Base-by-base conservation (phyloP, 2,888 invertebrate genomes). In the Melinaea menophilus region DNA sequence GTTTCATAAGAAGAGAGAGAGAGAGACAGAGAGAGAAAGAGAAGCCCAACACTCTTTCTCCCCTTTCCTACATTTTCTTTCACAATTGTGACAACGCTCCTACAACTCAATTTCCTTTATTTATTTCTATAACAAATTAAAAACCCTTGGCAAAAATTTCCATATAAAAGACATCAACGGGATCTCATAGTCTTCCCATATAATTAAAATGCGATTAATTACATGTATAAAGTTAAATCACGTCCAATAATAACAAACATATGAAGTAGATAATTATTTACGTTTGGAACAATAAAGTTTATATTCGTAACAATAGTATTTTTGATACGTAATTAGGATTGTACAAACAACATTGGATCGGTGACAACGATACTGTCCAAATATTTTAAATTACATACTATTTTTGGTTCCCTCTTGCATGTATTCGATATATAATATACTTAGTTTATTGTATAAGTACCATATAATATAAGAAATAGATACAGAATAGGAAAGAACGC, bases 91-190 rank as follows among this genome's bases (percentile, higher is more conserved):
- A 5, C 41, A 41, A 5, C 41, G 2, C 22, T 22, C 22, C 22
- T 22, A 22, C 41, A 37, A 37, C 41, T 9, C 9, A 7, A 41
- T 41, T 41, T 2, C 7, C 41, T 2, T 41, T 41, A 3, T 37
- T 37, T 7, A 37, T 37, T 37, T 47, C 11, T 47, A 47, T 48
- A 48, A 48, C 5, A 2, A 13, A 13, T 7, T 31, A 5, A 31
- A 51, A 22, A 22, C 9, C 2, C 7, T 2, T 51, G 2, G 7
- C 31, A 3, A 9, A n/a, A 31, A 31, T 7, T 31, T 7, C 51
- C 51, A 51, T 51, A 51, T 7, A 51, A 51, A 51, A 51, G 51
- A 51, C 51, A 51, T 51, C 51, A 51, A 51, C 51, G 51, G 7
- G 51, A 2, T 31, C 51, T 2, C 5, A 3, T 9, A 1, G 4